Evolutionary conservation across 2,113 vertebrate species (phyloP), one percentile per base, ranked within the genome.

Genomic region (Elachura formosa): DNA sequence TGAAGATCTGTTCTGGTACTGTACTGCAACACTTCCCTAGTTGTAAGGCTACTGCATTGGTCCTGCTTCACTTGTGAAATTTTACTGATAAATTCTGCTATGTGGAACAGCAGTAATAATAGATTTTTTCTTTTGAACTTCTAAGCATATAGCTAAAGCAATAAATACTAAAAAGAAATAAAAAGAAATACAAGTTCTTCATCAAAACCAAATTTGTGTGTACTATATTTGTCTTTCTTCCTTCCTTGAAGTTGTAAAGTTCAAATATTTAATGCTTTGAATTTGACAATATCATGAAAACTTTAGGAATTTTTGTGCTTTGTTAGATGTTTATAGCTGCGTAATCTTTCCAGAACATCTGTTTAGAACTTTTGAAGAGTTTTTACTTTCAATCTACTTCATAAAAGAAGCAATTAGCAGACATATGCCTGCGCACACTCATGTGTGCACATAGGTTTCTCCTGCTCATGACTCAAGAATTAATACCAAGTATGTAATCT

Each of bases 391-490:
- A 17, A 5, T 71, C 3, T 82, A 28, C 14, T 56, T 64, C 2
- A 38, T 34, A 48, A 21, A 28, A 58, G 20, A 58, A 77, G 41
- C 28, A n/a, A 63, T 41, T 54, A 8, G 0, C 12, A 36, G 33
- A 25, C 3, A 6, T 6, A 3, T 51, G 46, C 25, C 14, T n/a
- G n/a, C 9, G 14, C 13, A 11, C 33, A 10, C 6, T 10, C 4
- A 8, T 2, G 11, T 28, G 24, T n/a, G 13, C 43, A 78, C 74
- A 2, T 10, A 12, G n/a, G n/a, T 74, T 89, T 92, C 91, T 75
- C 25, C 11, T 67, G 20, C 10, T 75, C 5, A 29, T 62, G 28
- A 31, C 20, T 33, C 3, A 11, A 28, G 23, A 81, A 14, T 77
- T 74, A 31, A 38, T 14, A 33, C 46, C 5, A 54, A 46, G 19